These are phyloP conservation scores for Apotomis betuletana DNA, from an alignment of 2,888 invertebrate genomes.

Conservation along the genomic window DNA sequence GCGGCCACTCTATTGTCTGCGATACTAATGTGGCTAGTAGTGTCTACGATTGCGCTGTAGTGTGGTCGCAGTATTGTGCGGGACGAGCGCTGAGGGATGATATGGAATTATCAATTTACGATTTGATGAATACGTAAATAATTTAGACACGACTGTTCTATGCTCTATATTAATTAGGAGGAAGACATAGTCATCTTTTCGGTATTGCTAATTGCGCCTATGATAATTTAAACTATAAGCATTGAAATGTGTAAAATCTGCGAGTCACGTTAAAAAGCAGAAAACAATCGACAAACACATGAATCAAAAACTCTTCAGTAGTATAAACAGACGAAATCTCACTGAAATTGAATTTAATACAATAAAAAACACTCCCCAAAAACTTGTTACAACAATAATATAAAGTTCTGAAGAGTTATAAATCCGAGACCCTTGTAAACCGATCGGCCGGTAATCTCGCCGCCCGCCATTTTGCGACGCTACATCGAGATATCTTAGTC, in stretches of 20 bases:
- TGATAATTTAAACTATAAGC: too few species aligned
- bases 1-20: constrained; percentile 4
- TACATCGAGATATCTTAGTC: background rate
- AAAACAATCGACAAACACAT: too few species aligned
- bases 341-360: background rate
- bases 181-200: too few species aligned
- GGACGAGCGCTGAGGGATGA: background rate
- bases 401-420: background rate
- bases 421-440: constrained; percentile 6
- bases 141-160: too few species aligned
- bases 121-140: background rate
- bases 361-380: background rate
- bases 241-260: too few species aligned
- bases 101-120: background rate
- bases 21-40: constrained; percentile 11
- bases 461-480: background rate
- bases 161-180: too few species aligned
- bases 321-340: too few species aligned
- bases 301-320: too few species aligned
- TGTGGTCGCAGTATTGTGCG: constrained; percentile 4
- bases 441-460: constrained; percentile 1
- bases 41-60: background rate
- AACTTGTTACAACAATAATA: background rate
- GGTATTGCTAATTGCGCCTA: too few species aligned
- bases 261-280: too few species aligned